A percentile compares a stretch with the other conserved stretches of the same genome.
Conservation (phyloP, 1,140 invertebrate genomes). For the Polypedilum pembai region DNA sequence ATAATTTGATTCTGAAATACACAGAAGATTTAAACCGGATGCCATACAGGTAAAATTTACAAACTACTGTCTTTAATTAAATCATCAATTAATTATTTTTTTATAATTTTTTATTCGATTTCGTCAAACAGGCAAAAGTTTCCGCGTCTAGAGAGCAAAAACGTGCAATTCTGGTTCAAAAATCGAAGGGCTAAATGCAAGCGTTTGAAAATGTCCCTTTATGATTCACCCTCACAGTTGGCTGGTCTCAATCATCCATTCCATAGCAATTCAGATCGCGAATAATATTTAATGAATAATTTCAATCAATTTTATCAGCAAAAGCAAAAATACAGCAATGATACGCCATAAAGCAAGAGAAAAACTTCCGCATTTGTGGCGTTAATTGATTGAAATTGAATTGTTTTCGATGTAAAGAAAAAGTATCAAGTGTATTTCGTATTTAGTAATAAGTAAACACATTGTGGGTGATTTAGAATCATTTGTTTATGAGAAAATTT, state of each 20-base stretch:
- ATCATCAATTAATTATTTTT: constrained; percentile 6
- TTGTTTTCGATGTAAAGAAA: not conserved
- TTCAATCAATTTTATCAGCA: constrained; percentile 30
- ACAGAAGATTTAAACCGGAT: constrained; percentile 92
- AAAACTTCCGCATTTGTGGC: not conserved
- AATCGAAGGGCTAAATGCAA: constrained; percentile 95
- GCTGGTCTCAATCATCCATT: constrained; percentile 35
- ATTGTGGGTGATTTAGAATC: constrained; percentile 18
- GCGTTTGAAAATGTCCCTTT: constrained; percentile 79
- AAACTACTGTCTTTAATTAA: not conserved
- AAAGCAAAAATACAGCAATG: not conserved
- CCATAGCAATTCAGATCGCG: constrained; percentile 29
- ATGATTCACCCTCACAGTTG: constrained; percentile 51
- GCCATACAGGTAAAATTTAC: constrained; percentile 56
- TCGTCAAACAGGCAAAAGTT: constrained; percentile 76
- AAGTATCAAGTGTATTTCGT: no score
- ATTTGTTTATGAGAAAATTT: not conserved
- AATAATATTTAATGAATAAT: constrained; percentile 28
- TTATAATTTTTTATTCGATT: not conserved
- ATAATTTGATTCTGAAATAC: constrained; percentile 93
- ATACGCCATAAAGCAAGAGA: not conserved
- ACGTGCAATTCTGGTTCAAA: constrained; percentile 97
- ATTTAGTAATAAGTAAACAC: not conserved
- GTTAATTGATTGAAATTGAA: constrained; percentile 20
- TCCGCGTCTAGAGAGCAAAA: constrained; percentile 91